Evolutionary conservation across 2,888 invertebrate species (phyloP).

Genomic region (Meghimatium bilineatum): DNA sequence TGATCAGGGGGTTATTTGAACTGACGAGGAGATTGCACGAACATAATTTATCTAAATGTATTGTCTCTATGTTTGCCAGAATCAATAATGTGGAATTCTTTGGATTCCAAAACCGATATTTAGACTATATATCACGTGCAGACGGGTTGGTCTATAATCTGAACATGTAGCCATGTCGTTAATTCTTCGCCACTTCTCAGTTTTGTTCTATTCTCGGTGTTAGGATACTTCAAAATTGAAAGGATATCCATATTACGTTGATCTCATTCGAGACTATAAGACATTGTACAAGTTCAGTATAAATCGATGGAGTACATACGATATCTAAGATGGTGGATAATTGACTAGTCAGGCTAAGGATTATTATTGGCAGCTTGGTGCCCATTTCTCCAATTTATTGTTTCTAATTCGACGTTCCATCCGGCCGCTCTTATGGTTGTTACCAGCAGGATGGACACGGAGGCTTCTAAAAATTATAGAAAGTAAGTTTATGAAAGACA

Average conservation of each 20-base stretch:
- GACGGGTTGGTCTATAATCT: background rate
- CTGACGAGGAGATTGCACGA: background rate
- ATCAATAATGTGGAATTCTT: background rate
- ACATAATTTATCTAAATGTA: conserved; percentile 41
- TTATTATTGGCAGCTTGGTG: background rate
- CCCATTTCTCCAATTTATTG: background rate
- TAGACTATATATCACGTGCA: background rate
- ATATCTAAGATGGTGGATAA: conserved; percentile 1
- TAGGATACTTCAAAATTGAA: background rate
- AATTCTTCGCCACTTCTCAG: background rate
- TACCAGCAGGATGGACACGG: conserved; percentile 63
- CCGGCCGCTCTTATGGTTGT: conserved; percentile 46
- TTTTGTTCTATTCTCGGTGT: background rate
- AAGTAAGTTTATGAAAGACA: conserved; percentile 62
- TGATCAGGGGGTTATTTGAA: conserved; percentile 6
- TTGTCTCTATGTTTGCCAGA: background rate
- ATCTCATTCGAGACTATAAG: background rate
- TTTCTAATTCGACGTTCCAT: background rate
- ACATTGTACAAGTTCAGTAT: background rate
- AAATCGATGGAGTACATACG: background rate
- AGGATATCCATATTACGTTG: background rate
- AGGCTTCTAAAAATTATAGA: conserved; percentile 68
- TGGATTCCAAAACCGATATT: background rate
- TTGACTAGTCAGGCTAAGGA: background rate
- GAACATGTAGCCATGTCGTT: background rate